A percentile compares a stretch with the other conserved stretches of the same genome.
phyloP scores from a whole-genome alignment of 2,113 vertebrate species.

The Brachyhypopomus gauderio region DNA sequence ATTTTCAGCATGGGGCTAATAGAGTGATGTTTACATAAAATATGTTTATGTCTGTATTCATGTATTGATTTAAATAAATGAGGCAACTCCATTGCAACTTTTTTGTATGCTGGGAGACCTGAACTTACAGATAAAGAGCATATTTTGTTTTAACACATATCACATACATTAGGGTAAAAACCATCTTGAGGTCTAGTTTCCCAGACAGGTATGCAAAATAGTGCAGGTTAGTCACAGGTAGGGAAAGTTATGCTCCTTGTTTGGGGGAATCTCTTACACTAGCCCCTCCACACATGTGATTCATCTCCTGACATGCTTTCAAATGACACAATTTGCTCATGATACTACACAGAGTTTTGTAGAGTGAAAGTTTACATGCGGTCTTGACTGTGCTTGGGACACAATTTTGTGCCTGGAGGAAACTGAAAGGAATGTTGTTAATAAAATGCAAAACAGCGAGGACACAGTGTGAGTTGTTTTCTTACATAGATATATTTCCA shows the following conservation, averaged over 20 bases:
- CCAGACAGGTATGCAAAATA: neutral
- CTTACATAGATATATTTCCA: neutral
- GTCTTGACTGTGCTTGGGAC: neutral
- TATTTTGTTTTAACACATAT: no score
- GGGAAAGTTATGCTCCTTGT: neutral
- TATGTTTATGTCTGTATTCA: neutral
- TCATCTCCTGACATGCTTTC: neutral
- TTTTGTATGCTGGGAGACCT: neutral
- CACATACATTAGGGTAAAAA: no score
- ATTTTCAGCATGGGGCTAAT: conserved; percentile 48
- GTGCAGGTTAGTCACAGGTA: neutral
- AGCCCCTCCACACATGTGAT: neutral
- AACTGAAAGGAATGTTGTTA: neutral
- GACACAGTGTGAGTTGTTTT: neutral
- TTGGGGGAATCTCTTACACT: neutral
- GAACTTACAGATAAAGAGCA: neutral
- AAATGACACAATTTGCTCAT: neutral
- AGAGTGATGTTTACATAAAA: conserved; percentile 39
- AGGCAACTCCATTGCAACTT: neutral
- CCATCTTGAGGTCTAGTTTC: neutral
- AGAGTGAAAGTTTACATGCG: neutral
- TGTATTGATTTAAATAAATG: neutral
- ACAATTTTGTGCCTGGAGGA: neutral
- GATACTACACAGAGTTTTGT: neutral
- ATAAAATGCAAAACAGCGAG: neutral